phyloP scores from a whole-genome alignment of 2,113 vertebrate genomes.

The Falcunculus frontatus region DNA sequence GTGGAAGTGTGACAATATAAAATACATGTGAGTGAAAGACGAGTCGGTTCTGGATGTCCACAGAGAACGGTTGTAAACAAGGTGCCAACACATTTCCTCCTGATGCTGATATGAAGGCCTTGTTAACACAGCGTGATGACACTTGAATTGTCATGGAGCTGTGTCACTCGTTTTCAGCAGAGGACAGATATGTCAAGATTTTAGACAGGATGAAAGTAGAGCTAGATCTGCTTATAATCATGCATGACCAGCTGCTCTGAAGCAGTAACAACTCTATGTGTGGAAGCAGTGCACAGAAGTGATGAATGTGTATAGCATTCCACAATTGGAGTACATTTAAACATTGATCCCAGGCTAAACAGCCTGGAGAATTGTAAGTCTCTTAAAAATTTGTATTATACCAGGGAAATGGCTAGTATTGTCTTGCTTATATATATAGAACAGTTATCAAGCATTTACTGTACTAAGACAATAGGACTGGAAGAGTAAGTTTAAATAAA shows the following conservation, averaged over 20 bases:
- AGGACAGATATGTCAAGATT: constrained; percentile 21
- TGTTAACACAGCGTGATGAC: neutral
- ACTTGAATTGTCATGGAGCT: constrained; percentile 19
- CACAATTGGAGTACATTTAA: neutral
- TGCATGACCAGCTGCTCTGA: constrained; percentile 12
- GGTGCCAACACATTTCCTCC: constrained; percentile 11
- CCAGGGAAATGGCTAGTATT: neutral
- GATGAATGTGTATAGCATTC: neutral
- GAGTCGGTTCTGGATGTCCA: neutral
- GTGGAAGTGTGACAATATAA: neutral
- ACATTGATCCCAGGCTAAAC: neutral
- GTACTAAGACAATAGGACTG: neutral
- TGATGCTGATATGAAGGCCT: neutral
- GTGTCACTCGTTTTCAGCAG: neutral
- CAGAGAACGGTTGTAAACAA: constrained; percentile 23
- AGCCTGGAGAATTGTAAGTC: neutral
- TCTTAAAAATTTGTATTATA: neutral
- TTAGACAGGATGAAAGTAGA: constrained; percentile 16
- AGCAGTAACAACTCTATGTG: neutral
- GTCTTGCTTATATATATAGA: neutral
- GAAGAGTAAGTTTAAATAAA: neutral
- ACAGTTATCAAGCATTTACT: neutral
- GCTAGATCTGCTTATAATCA: constrained; percentile 25
- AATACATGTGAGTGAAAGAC: neutral
- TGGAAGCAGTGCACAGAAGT: neutral